phyloP scores from a whole-genome alignment of 2,888 invertebrate species.

The Steinernema carpocapsae region DNA sequence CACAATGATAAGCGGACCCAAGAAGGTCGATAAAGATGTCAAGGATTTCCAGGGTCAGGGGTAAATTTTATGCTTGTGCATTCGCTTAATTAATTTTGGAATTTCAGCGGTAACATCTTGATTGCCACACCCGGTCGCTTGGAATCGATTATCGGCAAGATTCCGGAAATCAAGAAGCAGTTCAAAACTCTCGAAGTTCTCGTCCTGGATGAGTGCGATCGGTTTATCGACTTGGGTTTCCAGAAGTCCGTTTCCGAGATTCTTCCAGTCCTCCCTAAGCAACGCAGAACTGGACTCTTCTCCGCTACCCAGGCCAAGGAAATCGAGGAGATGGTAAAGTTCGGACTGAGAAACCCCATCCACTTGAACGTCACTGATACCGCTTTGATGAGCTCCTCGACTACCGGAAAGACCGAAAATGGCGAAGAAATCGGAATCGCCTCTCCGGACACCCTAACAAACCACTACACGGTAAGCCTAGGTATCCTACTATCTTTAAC shows the following conservation, averaged over 20 bases:
- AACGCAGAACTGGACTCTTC: slow-evolving; percentile 93
- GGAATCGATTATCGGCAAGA: slow-evolving; percentile 76
- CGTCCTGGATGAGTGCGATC: slow-evolving; percentile 94
- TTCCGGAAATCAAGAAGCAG: slow-evolving; percentile 45
- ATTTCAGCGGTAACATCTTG: slow-evolving; percentile 78
- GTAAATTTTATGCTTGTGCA: slow-evolving; percentile 37
- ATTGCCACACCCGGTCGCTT: slow-evolving; percentile 93
- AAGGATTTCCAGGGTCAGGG: slow-evolving; percentile 53
- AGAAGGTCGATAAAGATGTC: slow-evolving; percentile 45
- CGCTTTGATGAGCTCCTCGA: slow-evolving; percentile 22
- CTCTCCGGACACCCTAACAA: slow-evolving; percentile 71
- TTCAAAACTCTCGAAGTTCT: slow-evolving; percentile 78
- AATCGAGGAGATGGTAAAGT: slow-evolving; percentile 85
- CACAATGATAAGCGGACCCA: slow-evolving; percentile 70
- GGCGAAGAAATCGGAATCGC: slow-evolving; percentile 68
- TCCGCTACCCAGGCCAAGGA: slow-evolving; percentile 98
- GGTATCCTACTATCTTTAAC: too few relatives aligned
- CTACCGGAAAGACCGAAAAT: slow-evolving; percentile 7
- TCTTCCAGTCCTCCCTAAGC: slow-evolving; percentile 86
- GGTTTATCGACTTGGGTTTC: slow-evolving; percentile 90
- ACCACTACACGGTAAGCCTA: slow-evolving; percentile 78
- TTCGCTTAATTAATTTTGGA: slow-evolving; percentile 15
- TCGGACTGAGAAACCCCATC: slow-evolving; percentile 75
- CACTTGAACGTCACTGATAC: slow-evolving; percentile 46
- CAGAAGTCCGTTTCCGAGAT: slow-evolving; percentile 82